These are phyloP conservation scores for Myiozetetes cayanensis DNA, from an alignment of 2,113 vertebrate species.

Conservation along the genomic window DNA sequence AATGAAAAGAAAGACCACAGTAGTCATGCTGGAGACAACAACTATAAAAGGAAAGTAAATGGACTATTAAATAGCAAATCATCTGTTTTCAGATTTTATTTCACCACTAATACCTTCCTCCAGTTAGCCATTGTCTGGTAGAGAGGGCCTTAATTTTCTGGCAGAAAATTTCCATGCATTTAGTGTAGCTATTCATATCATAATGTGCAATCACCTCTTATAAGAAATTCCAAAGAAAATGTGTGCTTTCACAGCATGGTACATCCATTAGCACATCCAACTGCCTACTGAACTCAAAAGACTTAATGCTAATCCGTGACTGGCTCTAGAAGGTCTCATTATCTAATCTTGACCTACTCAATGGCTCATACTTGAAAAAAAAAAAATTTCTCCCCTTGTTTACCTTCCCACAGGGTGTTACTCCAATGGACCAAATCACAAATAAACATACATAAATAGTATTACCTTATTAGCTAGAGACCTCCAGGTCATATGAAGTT, in stretches of 20 bases:
- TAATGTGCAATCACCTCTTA: constrained; percentile 67
- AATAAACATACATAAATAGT: not conserved
- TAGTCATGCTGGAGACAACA: constrained; percentile 9
- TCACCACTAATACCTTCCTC: constrained; percentile 77
- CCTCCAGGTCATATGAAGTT: not conserved
- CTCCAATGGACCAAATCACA: not conserved
- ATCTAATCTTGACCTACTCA: constrained; percentile 67
- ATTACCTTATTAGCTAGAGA: constrained; percentile 3
- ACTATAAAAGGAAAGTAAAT: constrained; percentile 81
- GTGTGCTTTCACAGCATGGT: constrained; percentile 69
- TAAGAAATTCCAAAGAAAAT: constrained; percentile 68
- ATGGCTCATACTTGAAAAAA: constrained; percentile 3
- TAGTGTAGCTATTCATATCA: constrained; percentile 66
- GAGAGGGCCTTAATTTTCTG: constrained; percentile 64
- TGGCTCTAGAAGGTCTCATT: constrained; percentile 67
- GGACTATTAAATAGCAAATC: constrained; percentile 90
- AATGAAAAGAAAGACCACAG: constrained; percentile 66
- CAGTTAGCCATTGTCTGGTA: constrained; percentile 65
- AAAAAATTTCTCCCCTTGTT: not conserved
- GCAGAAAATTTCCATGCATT: constrained; percentile 63
- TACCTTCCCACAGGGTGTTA: not conserved
- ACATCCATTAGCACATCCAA: constrained; percentile 70
- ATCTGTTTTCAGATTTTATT: constrained; percentile 84
- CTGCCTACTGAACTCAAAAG: constrained; percentile 68
- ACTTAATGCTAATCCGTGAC: constrained; percentile 67